Percentiles rank a stretch among this genome's conserved stretches.
Evolutionary conservation across 2,113 vertebrate genomes (phyloP).

Genomic region (Dicentrarchus labrax): DNA sequence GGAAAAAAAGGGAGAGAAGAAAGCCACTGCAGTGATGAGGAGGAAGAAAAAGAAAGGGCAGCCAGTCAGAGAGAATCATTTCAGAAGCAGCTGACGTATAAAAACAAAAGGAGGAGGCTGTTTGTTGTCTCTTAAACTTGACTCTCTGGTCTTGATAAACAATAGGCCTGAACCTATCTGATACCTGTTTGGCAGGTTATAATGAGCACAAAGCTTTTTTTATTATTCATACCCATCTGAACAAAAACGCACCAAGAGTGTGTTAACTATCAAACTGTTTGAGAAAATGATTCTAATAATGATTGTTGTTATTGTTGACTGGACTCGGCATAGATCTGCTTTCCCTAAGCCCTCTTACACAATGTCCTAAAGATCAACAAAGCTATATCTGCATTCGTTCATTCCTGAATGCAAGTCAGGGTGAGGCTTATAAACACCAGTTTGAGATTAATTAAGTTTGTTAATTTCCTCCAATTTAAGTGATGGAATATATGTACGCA

Average conservation of each 20-base stretch:
- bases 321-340: not conserved
- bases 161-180: not conserved
- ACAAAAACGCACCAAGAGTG: not conserved
- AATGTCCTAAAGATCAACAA: slow-evolving; percentile 12
- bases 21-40: not conserved
- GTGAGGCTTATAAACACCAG: not conserved
- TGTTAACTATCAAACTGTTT: not conserved
- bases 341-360: not conserved
- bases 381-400: not conserved
- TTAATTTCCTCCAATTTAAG: slow-evolving; percentile 3
- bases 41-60: slow-evolving; percentile 12
- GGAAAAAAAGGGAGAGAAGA: not conserved
- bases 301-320: not conserved
- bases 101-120: not conserved
- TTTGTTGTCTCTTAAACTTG: slow-evolving; percentile 7
- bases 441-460: slow-evolving; percentile 3
- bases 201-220: not conserved
- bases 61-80: slow-evolving; percentile 3
- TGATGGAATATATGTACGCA: not conserved
- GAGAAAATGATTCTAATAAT: not conserved
- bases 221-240: not conserved
- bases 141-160: not conserved
- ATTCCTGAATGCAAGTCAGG: slow-evolving; percentile 20
- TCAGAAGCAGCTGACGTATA: not conserved
- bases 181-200: slow-evolving; percentile 44